Percentiles rank a stretch among this genome's conserved stretches.
phyloP scores from a whole-genome alignment of 2,113 vertebrate genomes.

The Oceanites oceanicus region DNA sequence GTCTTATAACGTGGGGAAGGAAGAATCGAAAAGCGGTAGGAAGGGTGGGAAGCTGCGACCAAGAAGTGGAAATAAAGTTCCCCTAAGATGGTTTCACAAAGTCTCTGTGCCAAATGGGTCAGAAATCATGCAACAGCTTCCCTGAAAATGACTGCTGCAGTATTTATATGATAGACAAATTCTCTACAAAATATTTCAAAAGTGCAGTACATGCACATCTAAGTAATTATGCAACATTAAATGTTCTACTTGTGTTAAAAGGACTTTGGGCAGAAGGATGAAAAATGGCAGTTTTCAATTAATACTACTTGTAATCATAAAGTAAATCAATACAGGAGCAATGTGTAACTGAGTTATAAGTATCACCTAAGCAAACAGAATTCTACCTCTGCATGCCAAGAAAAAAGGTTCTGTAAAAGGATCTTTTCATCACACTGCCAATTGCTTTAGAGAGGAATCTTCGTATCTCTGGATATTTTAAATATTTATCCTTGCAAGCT shows the following conservation, averaged over 20 bases:
- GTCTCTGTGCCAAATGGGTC: neutral
- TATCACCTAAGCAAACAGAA: neutral
- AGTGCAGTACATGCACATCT: neutral
- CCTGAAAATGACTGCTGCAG: neutral
- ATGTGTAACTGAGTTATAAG: neutral
- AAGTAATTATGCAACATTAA: neutral
- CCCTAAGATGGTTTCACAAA: neutral
- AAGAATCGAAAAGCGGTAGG: neutral
- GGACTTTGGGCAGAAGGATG: neutral
- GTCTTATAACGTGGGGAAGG: neutral
- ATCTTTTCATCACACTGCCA: neutral
- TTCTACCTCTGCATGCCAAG: neutral
- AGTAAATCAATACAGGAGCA: neutral
- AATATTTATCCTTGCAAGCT: constrained; percentile 34
- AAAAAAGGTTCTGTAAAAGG: neutral
- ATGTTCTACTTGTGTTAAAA: neutral
- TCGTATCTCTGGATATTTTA: neutral
- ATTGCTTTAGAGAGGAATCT: neutral
- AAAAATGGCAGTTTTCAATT: neutral
- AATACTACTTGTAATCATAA: neutral
- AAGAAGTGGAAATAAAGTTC: neutral
- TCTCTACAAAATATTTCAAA: neutral
- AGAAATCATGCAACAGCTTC: neutral
- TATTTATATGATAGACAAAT: neutral
- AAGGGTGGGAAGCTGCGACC: neutral